Evolutionary conservation across 2,113 vertebrate genomes (phyloP).

Genomic region (Marcusenius ussheri): DNA sequence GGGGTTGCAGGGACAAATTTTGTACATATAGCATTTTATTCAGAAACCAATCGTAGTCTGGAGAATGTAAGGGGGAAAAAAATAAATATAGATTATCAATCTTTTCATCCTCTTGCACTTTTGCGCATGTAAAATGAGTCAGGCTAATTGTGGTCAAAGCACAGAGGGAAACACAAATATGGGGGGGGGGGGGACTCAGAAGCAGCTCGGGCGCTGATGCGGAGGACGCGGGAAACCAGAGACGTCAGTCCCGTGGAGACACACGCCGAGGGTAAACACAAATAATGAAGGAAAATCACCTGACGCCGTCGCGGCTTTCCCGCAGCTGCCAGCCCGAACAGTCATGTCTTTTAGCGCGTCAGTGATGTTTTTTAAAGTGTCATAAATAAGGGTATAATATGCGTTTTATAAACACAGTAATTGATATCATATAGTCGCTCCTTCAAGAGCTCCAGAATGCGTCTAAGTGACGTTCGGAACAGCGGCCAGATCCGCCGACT

Average conservation of each 20-base stretch:
- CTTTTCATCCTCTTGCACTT: conserved; percentile 17
- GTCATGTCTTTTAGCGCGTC: conserved; percentile 39
- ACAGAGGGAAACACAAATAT: conserved; percentile 21
- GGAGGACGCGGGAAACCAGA: conserved; percentile 48
- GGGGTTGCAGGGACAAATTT: not conserved
- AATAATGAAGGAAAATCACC: conserved; percentile 44
- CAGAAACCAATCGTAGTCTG: not conserved
- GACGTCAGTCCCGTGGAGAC: conserved; percentile 30
- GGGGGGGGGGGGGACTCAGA: not conserved
- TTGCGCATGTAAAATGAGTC: conserved; percentile 13
- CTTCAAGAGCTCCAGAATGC: not conserved
- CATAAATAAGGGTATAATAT: conserved; percentile 45
- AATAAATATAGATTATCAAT: conserved; percentile 6
- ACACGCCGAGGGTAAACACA: conserved; percentile 21
- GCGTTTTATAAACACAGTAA: conserved; percentile 49
- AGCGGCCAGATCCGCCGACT: not conserved
- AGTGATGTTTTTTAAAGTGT: conserved; percentile 34
- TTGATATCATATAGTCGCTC: conserved; percentile 52
- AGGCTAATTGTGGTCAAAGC: conserved; percentile 14
- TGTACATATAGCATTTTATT: not conserved
- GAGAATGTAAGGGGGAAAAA: not conserved
- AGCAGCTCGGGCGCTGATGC: conserved; percentile 47
- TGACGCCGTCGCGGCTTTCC: conserved; percentile 40
- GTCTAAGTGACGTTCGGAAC: not conserved
- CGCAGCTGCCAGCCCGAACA: conserved; percentile 53